Conservation (phyloP, 2,113 vertebrate genomes). For the Neolamprologus ventralis region DNA sequence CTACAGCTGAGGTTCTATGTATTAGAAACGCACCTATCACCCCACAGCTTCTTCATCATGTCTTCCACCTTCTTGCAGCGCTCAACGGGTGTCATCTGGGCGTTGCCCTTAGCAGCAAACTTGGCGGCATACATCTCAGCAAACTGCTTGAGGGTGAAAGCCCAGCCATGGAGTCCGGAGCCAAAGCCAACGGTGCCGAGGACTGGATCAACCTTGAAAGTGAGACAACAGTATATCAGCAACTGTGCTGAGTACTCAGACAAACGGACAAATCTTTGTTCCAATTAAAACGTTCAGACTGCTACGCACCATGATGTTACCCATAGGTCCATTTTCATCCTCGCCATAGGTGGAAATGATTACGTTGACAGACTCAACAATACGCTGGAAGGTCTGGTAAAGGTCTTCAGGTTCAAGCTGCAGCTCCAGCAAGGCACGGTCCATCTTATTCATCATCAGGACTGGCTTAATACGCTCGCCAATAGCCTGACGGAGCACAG, state of each 20-base stretch:
- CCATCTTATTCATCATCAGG: constrained; percentile 99
- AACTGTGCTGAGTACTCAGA: not conserved
- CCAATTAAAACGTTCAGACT: not conserved
- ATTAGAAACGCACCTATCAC: constrained; percentile 76
- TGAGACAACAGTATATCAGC: not conserved
- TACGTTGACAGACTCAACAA: constrained; percentile 91
- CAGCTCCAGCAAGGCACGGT: constrained; percentile 89
- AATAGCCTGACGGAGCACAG: constrained; percentile 92
- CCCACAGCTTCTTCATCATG: constrained; percentile 99
- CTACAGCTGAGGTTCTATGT: not conserved
- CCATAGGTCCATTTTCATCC: constrained; percentile 89
- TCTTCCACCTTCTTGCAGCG: constrained; percentile 94
- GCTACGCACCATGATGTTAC: constrained; percentile 83
- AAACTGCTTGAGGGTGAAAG: constrained; percentile 97
- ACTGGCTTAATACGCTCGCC: constrained; percentile 92
- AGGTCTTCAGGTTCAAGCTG: constrained; percentile 89
- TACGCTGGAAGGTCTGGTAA: constrained; percentile 95
- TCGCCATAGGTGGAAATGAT: constrained; percentile 93
- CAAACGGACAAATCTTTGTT: not conserved
- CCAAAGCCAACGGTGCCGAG: constrained; percentile 92
- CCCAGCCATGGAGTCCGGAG: constrained; percentile 95
- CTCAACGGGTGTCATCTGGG: constrained; percentile 72
- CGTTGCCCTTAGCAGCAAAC: constrained; percentile 89
- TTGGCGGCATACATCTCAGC: constrained; percentile 95
- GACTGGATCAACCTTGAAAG: constrained; percentile 81